A percentile compares a stretch with the other conserved stretches of the same genome.
These are phyloP conservation scores for Dermochelys coriacea DNA, from an alignment of 2,797 vertebrate genomes.

Conservation along the genomic window DNA sequence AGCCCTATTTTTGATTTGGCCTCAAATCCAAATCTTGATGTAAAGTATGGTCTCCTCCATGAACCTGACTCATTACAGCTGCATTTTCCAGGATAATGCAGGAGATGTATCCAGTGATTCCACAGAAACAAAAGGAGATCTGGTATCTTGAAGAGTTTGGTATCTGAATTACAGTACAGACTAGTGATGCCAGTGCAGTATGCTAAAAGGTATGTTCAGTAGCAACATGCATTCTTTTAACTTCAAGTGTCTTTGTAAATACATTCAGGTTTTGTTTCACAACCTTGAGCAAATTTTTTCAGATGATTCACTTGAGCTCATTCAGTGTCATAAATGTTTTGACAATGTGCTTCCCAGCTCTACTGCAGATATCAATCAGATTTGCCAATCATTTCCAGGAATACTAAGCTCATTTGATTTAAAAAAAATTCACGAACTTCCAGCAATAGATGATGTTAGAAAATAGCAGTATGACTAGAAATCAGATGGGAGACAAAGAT, in stretches of 20 bases:
- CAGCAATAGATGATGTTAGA: background rate
- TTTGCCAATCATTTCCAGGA: slow-evolving; percentile 21
- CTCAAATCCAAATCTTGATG: background rate
- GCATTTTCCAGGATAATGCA: background rate
- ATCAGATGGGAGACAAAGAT: background rate
- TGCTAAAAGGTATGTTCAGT: background rate
- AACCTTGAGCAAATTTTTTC: slow-evolving; percentile 2
- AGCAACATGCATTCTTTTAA: background rate
- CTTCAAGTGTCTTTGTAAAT: background rate
- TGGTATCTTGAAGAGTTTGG: slow-evolving; percentile 1
- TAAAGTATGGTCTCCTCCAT: background rate
- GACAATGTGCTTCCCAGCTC: slow-evolving; percentile 32
- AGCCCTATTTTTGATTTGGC: background rate
- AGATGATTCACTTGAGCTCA: background rate
- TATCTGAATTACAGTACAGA: slow-evolving; percentile 5
- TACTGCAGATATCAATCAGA: slow-evolving; percentile 9
- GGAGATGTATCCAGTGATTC: background rate
- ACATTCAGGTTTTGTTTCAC: background rate
- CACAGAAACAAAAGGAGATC: background rate
- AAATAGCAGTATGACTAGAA: background rate
- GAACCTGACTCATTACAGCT: background rate
- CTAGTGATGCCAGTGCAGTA: slow-evolving; percentile 5
- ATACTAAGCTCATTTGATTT: background rate
- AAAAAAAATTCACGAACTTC: background rate
- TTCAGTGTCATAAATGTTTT: slow-evolving; percentile 56